Conservation (phyloP, 2,797 vertebrate genomes). For the Poeciliopsis paucimaculata region DNA sequence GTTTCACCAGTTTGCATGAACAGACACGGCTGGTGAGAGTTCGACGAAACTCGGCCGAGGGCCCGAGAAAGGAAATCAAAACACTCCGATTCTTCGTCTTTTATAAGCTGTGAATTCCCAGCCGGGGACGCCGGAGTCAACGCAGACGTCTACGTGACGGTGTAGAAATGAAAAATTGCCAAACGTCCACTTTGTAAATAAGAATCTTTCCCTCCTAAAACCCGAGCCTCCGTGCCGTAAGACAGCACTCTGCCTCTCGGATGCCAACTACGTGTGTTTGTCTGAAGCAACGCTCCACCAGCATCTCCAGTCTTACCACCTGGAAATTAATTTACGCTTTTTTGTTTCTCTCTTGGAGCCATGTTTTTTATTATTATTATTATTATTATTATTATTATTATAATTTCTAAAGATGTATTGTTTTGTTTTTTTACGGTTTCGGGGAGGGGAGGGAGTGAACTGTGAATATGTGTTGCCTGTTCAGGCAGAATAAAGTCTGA, state of each 20-base stretch:
- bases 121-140: conserved; percentile 47
- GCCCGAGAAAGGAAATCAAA: conserved; percentile 34
- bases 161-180: conserved; percentile 66
- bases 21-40: conserved; percentile 54
- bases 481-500: conserved; percentile 54
- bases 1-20: conserved; percentile 70
- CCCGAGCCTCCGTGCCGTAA: conserved; percentile 75
- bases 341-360: conserved; percentile 47
- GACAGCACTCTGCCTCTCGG: conserved; percentile 69
- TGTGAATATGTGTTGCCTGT: conserved; percentile 76
- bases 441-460: conserved; percentile 60
- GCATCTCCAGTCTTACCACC: conserved; percentile 65
- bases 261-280: conserved; percentile 72
- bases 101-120: conserved; percentile 73
- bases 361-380: conserved; percentile 4
- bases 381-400: too few relatives aligned
- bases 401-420: conserved; percentile 41
- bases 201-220: conserved; percentile 51
- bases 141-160: conserved; percentile 42
- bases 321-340: conserved; percentile 62
- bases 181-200: conserved; percentile 82
- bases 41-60: conserved; percentile 53
- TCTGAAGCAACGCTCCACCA: conserved; percentile 72
- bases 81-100: conserved; percentile 50
- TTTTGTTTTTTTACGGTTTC: conserved; percentile 8